Percentiles rank a stretch among this genome's conserved stretches.
phyloP scores from a whole-genome alignment of 2,113 vertebrate species.

The Calcarius ornatus region DNA sequence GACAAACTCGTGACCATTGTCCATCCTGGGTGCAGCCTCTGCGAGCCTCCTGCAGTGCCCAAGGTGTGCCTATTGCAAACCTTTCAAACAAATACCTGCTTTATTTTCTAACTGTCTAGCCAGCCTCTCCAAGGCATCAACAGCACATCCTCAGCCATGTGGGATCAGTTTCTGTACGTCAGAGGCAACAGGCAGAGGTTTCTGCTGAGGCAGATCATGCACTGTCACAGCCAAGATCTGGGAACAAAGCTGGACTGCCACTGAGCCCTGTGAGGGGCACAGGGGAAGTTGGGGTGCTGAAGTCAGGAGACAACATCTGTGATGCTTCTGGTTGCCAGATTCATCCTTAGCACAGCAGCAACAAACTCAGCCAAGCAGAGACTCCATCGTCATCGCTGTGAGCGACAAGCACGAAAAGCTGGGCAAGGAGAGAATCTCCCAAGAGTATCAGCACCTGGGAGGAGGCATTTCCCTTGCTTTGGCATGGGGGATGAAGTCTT shows the following conservation, averaged over 20 bases:
- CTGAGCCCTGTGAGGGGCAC: not conserved
- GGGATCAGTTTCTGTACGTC: not conserved
- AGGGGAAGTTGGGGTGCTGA: not conserved
- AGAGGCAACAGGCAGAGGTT: not conserved
- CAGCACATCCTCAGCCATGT: not conserved
- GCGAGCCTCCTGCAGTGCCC: not conserved
- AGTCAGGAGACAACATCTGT: not conserved
- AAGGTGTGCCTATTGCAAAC: not conserved
- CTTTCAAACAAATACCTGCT: not conserved
- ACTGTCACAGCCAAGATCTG: not conserved
- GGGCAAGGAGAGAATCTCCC: not conserved
- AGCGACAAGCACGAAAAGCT: not conserved
- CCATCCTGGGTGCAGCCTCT: not conserved
- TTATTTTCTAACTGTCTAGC: not conserved
- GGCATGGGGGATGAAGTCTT: not conserved
- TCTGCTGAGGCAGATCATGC: not conserved
- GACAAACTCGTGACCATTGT: not conserved
- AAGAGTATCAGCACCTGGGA: not conserved
- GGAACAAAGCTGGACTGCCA: not conserved
- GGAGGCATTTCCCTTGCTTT: not conserved
- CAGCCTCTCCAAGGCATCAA: not conserved
- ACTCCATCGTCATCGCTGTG: not conserved
- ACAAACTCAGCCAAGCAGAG: not conserved
- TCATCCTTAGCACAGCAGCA: not conserved
- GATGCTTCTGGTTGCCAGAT: conserved; percentile 11